Conservation (phyloP, 35 echinoderm and acorn worm species). For the Chiridota heheva region DNA sequence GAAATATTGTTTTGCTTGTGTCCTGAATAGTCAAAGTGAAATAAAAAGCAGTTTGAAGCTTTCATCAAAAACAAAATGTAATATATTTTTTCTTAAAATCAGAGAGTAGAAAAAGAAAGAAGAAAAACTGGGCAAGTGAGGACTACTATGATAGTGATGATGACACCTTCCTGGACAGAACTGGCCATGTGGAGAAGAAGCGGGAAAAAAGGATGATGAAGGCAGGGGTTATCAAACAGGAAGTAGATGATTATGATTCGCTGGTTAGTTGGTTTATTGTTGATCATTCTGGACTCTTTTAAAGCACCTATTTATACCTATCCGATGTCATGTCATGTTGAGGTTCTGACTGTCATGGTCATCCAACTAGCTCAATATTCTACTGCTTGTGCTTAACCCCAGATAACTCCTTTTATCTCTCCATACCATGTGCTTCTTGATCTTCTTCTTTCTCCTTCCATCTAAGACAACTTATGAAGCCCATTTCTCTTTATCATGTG, state of each 20-base stretch:
- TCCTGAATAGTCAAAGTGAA: neutral
- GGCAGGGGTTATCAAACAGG: conserved; percentile 78
- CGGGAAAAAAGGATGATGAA: conserved; percentile 80
- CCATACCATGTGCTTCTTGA: neutral
- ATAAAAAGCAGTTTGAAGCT: neutral
- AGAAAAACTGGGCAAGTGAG: conserved; percentile 93
- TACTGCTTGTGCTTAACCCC: neutral
- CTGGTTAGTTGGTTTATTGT: conserved; percentile 59
- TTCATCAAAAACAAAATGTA: neutral
- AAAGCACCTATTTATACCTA: neutral
- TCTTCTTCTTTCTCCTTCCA: too few relatives aligned
- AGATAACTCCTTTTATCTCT: neutral
- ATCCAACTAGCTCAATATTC: neutral
- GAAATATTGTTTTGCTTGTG: neutral
- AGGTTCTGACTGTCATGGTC: too few relatives aligned
- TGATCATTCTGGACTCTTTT: neutral
- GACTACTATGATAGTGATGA: conserved; percentile 99
- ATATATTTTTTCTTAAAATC: neutral
- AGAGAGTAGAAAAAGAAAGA: conserved; percentile 96
- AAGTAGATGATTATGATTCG: conserved; percentile 75
- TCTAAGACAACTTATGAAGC: too few relatives aligned
- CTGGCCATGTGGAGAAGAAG: conserved; percentile 94
- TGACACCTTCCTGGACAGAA: conserved; percentile 93
- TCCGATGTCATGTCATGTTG: neutral
- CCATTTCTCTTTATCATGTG: too few relatives aligned